Percentiles rank a stretch among this genome's conserved stretches.
phyloP scores from a whole-genome alignment of 2,888 invertebrate genomes.

The Cheilosia scutellata region DNA sequence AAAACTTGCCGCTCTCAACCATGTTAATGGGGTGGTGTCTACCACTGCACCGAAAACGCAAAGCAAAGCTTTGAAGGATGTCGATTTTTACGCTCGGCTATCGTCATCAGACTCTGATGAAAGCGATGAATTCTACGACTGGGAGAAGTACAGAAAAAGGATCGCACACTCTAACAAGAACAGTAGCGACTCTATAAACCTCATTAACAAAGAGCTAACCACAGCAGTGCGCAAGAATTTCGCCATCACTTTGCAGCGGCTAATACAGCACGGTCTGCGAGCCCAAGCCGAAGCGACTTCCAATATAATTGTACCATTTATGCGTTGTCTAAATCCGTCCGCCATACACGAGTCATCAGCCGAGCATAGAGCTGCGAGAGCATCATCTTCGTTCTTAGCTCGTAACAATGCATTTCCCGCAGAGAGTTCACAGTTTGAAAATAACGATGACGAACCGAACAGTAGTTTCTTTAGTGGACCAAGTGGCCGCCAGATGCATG shows the following conservation, averaged over 20 bases:
- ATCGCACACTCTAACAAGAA: slow-evolving; percentile 78
- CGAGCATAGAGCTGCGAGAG: slow-evolving; percentile 74
- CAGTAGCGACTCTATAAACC: slow-evolving; percentile 82
- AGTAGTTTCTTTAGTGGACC: slow-evolving; percentile 78
- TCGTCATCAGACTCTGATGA: slow-evolving; percentile 84
- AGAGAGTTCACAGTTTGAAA: slow-evolving; percentile 58
- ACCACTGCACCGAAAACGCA: slow-evolving; percentile 64
- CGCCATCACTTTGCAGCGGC: slow-evolving; percentile 94
- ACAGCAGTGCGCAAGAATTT: slow-evolving; percentile 96
- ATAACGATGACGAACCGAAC: slow-evolving; percentile 38
- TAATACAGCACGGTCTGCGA: slow-evolving; percentile 96
- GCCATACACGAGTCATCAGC: slow-evolving; percentile 75
- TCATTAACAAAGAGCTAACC: slow-evolving; percentile 91
- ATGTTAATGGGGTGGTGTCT: slow-evolving; percentile 78
- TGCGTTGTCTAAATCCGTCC: slow-evolving; percentile 89
- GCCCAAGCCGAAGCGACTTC: slow-evolving; percentile 82
- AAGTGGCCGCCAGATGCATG: slow-evolving; percentile 87
- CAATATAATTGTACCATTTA: slow-evolving; percentile 93
- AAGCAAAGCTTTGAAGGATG: slow-evolving; percentile 51
- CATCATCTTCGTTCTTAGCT: slow-evolving; percentile 73
- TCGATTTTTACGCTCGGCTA: slow-evolving; percentile 78
- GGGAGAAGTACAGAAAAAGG: slow-evolving; percentile 81
- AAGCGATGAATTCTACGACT: slow-evolving; percentile 80
- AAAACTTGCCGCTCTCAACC: slow-evolving; percentile 79
- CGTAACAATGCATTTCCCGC: slow-evolving; percentile 56